Evolutionary conservation across 2,113 vertebrate genomes (phyloP).

Genomic region (Fregetta grallaria): DNA sequence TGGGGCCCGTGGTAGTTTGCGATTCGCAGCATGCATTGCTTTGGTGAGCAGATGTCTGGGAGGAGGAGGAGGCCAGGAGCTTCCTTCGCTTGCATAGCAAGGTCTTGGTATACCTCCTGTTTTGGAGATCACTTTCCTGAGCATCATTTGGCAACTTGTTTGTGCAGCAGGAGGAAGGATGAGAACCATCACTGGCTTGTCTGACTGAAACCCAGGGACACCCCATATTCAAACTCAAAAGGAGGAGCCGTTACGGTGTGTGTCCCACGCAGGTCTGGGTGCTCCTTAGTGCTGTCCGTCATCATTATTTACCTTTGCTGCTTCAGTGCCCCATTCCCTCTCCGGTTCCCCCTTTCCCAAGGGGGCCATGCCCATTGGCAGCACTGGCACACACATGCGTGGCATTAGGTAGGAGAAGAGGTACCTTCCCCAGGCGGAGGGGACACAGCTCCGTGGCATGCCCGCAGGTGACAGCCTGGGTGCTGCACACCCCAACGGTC

Average conservation of each 20-base stretch:
- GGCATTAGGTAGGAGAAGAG: not conserved
- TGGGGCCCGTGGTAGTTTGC: fast-evolving
- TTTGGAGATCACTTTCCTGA: not conserved
- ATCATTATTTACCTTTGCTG: not conserved
- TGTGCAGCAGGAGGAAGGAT: not conserved
- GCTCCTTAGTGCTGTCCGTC: not conserved
- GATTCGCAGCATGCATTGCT: not conserved
- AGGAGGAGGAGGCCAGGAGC: not conserved
- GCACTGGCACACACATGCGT: fast-evolving
- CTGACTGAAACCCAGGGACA: not conserved
- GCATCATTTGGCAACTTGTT: not conserved
- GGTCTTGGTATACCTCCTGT: not conserved
- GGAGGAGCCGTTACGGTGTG: not conserved
- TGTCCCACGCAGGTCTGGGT: not conserved
- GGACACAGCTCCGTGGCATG: not conserved
- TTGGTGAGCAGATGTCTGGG: not conserved
- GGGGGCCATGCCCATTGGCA: not conserved
- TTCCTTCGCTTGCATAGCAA: not conserved
- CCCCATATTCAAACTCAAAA: not conserved
- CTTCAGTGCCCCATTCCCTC: not conserved
- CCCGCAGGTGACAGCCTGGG: not conserved
- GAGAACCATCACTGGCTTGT: not conserved
- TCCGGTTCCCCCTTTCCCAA: not conserved
- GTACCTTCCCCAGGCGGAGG: not conserved
- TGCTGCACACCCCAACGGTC: fast-evolving